These are phyloP conservation scores for Elysia crispata DNA, from an alignment of 2,888 invertebrate species.

Conservation along the genomic window DNA sequence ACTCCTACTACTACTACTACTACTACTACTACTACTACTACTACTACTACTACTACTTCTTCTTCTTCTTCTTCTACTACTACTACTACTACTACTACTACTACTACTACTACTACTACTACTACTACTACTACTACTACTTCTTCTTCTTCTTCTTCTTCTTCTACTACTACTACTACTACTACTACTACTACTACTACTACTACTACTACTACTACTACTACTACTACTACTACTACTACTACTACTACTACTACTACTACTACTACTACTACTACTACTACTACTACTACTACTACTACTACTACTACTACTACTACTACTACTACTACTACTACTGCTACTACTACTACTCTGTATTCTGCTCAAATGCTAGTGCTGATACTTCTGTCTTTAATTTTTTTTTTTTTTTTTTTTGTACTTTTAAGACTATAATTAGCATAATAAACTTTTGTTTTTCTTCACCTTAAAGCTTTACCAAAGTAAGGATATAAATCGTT, in stretches of 20 bases:
- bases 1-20: too few species aligned
- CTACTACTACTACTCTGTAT: background rate
- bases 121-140: slow-evolving; percentile 15
- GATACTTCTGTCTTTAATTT: too few species aligned
- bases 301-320: slow-evolving; percentile 19
- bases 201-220: slow-evolving; percentile 4
- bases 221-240: too few species aligned
- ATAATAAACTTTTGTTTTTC: too few species aligned
- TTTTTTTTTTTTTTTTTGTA: too few species aligned
- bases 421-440: too few species aligned
- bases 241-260: too few species aligned
- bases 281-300: slow-evolving; percentile 19
- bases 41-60: slow-evolving; percentile 24
- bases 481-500: too few species aligned
- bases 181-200: slow-evolving; percentile 20
- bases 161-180: slow-evolving; percentile 3
- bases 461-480: too few species aligned
- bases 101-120: slow-evolving; percentile 28
- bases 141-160: slow-evolving; percentile 9
- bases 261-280: background rate
- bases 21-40: too few species aligned
- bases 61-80: slow-evolving; percentile 10
- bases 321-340: slow-evolving; percentile 16
- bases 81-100: slow-evolving; percentile 25
- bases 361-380: too few species aligned